Conservation (phyloP, 2,113 vertebrate species). For the Todiramphus chloris region DNA sequence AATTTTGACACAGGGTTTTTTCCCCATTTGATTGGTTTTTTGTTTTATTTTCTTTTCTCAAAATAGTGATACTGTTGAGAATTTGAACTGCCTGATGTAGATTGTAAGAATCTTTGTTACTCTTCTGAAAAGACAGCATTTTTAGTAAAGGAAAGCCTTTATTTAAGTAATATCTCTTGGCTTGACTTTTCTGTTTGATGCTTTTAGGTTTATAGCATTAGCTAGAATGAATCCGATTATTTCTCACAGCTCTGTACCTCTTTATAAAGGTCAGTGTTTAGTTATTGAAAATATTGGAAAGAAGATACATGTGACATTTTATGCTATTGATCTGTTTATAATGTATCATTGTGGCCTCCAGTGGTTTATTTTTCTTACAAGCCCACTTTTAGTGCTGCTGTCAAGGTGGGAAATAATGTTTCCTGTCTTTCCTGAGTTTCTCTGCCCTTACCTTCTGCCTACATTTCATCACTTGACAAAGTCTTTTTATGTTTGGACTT, state of each 20-base stretch:
- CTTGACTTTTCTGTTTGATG: not conserved
- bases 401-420: not conserved
- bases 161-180: not conserved
- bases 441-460: not conserved
- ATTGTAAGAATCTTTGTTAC: not conserved
- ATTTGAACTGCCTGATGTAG: not conserved
- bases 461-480: not conserved
- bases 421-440: not conserved
- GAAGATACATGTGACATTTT: slow-evolving; percentile 27
- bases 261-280: slow-evolving; percentile 33
- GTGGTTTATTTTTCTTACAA: slow-evolving; percentile 13
- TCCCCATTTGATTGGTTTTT: not conserved
- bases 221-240: slow-evolving; percentile 3
- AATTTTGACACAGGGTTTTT: not conserved
- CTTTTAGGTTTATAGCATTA: slow-evolving; percentile 28
- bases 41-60: not conserved
- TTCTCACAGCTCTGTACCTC: not conserved
- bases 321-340: slow-evolving; percentile 31
- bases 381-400: not conserved
- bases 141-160: not conserved
- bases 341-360: not conserved
- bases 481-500: not conserved
- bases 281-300: slow-evolving; percentile 8
- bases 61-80: not conserved
- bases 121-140: not conserved